Base-by-base conservation (phyloP, 1,140 invertebrate species). In the Galendromus occidentalis region DNA sequence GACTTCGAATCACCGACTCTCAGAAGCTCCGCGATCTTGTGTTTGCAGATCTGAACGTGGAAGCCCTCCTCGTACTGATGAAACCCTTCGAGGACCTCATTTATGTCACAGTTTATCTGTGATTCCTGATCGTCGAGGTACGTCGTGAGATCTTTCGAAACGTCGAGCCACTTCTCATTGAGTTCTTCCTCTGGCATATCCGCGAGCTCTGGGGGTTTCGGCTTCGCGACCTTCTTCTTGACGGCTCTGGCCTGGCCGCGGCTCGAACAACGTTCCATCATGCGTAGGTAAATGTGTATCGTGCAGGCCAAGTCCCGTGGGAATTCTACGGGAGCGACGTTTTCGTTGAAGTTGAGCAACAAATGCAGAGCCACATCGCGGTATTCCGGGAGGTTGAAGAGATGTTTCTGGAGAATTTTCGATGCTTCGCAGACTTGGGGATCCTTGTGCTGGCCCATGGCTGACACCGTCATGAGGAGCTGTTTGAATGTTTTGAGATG, bases 301-400 rank as follows among this genome's bases (percentile, higher is more conserved):
- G 88, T 90, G 74, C 92, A 86, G 14, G 93, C 77, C 14, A 97
- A 77, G 77, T 97, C 91, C 65, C 83, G 82, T 51, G 96, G 78
- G 75, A 88, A 96, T 1, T 81, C 76, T 71, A 87, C 85, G 63
- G 90, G 87, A 82, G 92, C 87, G 78, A 87, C 88, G 64, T 81
- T 76, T 72, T 89, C 84, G 75, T 94, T 84, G 77, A 85, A 96
- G 69, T 82, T 83, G 39, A 86, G 77, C 68, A 95, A 76, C 64
- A 89, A 81, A 44, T 81, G 80, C 30, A 92, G 75, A 72, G 92
- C 82, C 70, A 93, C 84, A 75, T 96, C 92, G 68, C 92, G 80
- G 77, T 95, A 96, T 76, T 97, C 93, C 66, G 88, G 79, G 12
- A 92, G 85, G 75, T 96, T 95, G 76, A 95, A 95, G 68, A 96